Percentiles rank a stretch among this genome's conserved stretches.
phyloP scores from a whole-genome alignment of 2,113 vertebrate genomes.

The Phaetusa simplex region DNA sequence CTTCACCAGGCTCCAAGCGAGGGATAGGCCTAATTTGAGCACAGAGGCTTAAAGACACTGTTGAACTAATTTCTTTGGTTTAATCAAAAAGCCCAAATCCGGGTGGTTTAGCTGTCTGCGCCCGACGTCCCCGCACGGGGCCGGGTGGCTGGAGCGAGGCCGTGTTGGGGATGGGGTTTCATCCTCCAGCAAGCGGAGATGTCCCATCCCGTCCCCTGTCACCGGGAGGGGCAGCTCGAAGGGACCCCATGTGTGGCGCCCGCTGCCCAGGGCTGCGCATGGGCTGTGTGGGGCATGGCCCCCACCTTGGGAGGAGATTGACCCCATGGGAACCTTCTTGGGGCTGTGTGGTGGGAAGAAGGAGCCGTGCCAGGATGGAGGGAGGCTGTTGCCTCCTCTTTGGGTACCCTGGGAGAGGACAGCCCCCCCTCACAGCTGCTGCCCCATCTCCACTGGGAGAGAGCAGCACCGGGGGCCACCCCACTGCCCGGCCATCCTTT shows the following conservation, averaged over 20 bases:
- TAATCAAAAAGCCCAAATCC: conserved; percentile 26
- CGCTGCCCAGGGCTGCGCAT: rapidly evolving
- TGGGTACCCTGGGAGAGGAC: rapidly evolving
- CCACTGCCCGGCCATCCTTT: background rate
- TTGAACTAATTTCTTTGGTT: conserved; percentile 41
- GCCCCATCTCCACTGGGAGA: background rate
- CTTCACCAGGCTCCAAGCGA: background rate
- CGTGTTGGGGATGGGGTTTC: background rate
- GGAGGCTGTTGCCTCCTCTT: background rate
- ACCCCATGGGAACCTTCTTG: background rate
- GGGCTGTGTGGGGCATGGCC: background rate
- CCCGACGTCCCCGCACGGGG: rapidly evolving
- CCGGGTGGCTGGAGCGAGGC: background rate
- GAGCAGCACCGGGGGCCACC: background rate
- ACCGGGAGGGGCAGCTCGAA: background rate
- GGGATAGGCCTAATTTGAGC: background rate
- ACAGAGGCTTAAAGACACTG: background rate
- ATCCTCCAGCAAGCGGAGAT: background rate
- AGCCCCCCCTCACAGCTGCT: background rate
- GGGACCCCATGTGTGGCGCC: background rate
- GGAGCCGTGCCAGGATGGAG: background rate
- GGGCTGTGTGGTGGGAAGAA: background rate
- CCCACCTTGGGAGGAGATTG: background rate
- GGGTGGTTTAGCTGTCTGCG: background rate
- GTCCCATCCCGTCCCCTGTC: background rate